These are phyloP conservation scores for Zingel zingel DNA, from an alignment of 2,113 vertebrate genomes.

Conservation along the genomic window DNA sequence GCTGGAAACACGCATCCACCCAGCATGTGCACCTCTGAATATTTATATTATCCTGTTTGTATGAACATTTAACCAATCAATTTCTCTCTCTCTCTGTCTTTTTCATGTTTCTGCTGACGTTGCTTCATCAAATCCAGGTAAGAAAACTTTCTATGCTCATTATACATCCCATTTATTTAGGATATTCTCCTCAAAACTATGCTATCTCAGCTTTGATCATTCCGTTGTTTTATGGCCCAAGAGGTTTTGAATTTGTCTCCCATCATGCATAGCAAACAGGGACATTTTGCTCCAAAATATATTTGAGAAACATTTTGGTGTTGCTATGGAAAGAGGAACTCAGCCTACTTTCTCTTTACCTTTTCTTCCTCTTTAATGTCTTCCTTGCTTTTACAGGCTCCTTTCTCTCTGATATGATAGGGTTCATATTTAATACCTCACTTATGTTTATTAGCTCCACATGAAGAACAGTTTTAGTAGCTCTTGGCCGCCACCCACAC, in stretches of 20 bases:
- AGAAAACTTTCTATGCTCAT: constrained; percentile 34
- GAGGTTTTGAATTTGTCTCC: background rate
- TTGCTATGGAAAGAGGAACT: constrained; percentile 49
- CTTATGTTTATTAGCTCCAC: constrained; percentile 69
- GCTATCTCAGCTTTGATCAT: constrained; percentile 23
- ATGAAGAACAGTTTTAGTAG: constrained; percentile 73
- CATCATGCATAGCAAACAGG: constrained; percentile 4
- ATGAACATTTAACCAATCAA: constrained; percentile 40
- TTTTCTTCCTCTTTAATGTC: constrained; percentile 11
- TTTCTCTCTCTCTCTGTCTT: constrained; percentile 24
- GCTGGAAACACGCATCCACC: constrained; percentile 7
- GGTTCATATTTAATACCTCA: constrained; percentile 69
- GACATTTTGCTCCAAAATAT: background rate
- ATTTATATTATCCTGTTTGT: constrained; percentile 48
- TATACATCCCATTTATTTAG: background rate
- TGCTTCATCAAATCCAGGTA: constrained; percentile 57
- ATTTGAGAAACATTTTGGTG: constrained; percentile 39
- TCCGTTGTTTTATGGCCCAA: constrained; percentile 17
- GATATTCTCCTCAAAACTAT: background rate
- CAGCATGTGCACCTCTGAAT: constrained; percentile 42
- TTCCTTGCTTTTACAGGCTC: constrained; percentile 5
- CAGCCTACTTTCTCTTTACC: constrained; percentile 9
- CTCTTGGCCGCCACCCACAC: constrained; percentile 57
- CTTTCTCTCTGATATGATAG: constrained; percentile 37
- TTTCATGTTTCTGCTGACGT: constrained; percentile 45